Base-by-base conservation (phyloP, 2,797 vertebrate species). In the Mastacembelus armatus region DNA sequence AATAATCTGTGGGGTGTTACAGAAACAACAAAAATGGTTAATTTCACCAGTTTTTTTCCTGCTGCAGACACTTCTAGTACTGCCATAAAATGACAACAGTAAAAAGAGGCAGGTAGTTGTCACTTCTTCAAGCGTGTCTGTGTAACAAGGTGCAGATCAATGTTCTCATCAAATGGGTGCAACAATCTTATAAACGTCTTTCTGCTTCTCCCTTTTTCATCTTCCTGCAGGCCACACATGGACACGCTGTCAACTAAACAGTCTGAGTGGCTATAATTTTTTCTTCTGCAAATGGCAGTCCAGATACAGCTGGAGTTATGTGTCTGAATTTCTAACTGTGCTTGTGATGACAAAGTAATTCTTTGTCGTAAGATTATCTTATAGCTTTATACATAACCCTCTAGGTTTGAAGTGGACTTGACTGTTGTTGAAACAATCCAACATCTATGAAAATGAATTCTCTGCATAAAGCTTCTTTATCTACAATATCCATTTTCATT, bases 361-460 rank as follows among this genome's bases (percentile, higher is more conserved):
- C 55, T 61, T 71, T 73, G 71, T 80, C 14, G 74, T 36, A n/a
- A 44, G 39, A 76, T 81, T 19, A 85, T 80, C 47, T 55, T 48
- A 58, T 27, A 57, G 62, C 62, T 29, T 51, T 32, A 24, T 43
- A 51, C 69, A 49, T 47, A 60, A 76, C 80, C 77, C 71, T 36
- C 43, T 3, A 11, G 32, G 45, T 50, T 71, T 81, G 61, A 75
- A 74, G 40, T 62, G 48, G 30, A 27, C 58, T 73, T 75, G 52
- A 74, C 60, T 36, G 26, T 54, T 32, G 62, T 44, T 44, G 42
- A 60, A 71, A 55, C 18, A 42, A 62, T 51, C 45, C 43, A 80
- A 71, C 71, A 87, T 88, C 76, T 81, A 70, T 70, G 71, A 83
- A 87, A 91, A 88, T 61, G 71, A 88, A 84, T 87, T 71, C 35